Evolutionary conservation across 2,113 vertebrate genomes (phyloP), one percentile per base, ranked within the genome.

Genomic region (Apteryx owenii): DNA sequence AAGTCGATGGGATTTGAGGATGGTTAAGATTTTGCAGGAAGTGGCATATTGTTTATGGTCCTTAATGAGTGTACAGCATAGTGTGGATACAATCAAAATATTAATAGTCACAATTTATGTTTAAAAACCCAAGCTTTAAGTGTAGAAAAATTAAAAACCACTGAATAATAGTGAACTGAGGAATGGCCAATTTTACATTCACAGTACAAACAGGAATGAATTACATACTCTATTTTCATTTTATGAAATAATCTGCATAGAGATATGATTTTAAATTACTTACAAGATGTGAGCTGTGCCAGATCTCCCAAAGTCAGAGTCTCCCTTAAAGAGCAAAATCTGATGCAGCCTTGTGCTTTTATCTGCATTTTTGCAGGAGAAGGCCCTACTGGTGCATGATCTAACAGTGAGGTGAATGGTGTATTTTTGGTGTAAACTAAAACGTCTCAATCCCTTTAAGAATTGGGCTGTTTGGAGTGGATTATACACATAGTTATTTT

Each of bases 171-270:
- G 64, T 38, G n/a, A 90, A 65, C 87, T 96, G 85, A 94, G 80
- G 83, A 90, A 95, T 93, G 76, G 84, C 89, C 87, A 83, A 81
- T 62, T 96, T 91, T 91, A 75, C 62, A 66, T 94, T 95, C 84
- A 23, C 48, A 61, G 66, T 76, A 68, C 51, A 88, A 80, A 50
- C 62, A 60, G 71, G 81, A 91, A 83, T 81, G 78, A 89, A 93
- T 95, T 72, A 48, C 31, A 51, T 25, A 54, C 85, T 60, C 81
- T 60, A 71, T 88, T 87, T 95, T 96, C 96, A 73, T 95, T 95
- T 94, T 77, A 91, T 89, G 68, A 93, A 85, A 78, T 90, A 94
- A 88, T 94, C 93, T 94, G 95, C 96, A 61, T 60, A 66, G 66
- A 90, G 48, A 89, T 44, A 73, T 20, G 79, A 91, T 82, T 83